Evolutionary conservation across 64 coral and sea anemone genomes (phyloP), one percentile per base, ranked within the genome.

Genomic region (Porites australiensis): DNA sequence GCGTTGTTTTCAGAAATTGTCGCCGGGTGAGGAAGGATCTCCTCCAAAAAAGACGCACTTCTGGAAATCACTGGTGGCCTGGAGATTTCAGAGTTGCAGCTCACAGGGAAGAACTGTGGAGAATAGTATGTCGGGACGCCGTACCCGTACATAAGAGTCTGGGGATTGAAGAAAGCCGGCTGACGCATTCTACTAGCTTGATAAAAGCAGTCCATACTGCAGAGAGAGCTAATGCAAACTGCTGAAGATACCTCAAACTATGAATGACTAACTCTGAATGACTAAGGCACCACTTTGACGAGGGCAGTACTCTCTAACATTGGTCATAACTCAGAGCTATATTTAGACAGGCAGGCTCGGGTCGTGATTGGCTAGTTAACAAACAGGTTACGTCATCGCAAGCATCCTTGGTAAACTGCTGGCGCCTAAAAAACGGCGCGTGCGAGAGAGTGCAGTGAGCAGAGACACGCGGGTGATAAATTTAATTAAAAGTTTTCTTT

Each of bases 351-450:
- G 59, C 72, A 49, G 72, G 87, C 87, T 86, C 78, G 79, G 78
- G 64, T 78, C 72, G 77, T 87, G 86, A 93, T 93, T 85, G 82
- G 82, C 81, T 93, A 52, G 75, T 93, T 79, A 93, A 70, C 91
- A 80, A 83, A 79, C 4, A 20, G 20, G 19, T 14, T 60, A 91
- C 89, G 89, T 91, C 89, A 91, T 58, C 88, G 63, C 64, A 71
- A 81, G 75, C 68, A 70, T 55, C 46, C 66, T 84, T 12, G 51
- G 68, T 75, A 75, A 70, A 90, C 64, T 75, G 54, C 53, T 83
- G 89, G 89, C 89, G 89, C 89, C 89, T 58, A 6, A 18, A 58
- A 47, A 55, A 44, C 88, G 79, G 79, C 81, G 61, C 81, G 61
- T 69, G 81, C 81, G n/a, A 22, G 8, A n/a, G 45, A 84, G 11